Evolutionary conservation across 2,888 invertebrate species (phyloP).

Genomic region (Polymixis flavicincta): DNA sequence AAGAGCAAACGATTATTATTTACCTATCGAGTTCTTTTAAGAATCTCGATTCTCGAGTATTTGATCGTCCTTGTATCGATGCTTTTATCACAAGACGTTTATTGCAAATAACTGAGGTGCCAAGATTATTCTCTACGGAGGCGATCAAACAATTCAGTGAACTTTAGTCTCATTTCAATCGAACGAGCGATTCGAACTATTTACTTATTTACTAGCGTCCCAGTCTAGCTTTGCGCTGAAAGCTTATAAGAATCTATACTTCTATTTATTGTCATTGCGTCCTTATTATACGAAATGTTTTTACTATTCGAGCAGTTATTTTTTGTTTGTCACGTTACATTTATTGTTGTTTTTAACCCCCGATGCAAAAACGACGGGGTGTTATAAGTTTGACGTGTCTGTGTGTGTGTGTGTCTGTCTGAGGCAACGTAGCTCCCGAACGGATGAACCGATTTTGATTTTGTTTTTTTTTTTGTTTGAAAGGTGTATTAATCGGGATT

Average conservation of each 20-base stretch:
- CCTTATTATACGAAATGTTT: conserved; percentile 22
- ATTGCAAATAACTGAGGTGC: conserved; percentile 62
- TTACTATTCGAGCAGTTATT: conserved; percentile 10
- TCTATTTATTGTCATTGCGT: conserved; percentile 26
- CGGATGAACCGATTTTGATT: too few species aligned
- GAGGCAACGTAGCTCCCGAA: too few species aligned
- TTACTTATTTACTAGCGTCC: conserved; percentile 36
- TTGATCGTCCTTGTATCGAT: conserved; percentile 32
- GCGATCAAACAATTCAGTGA: conserved; percentile 55
- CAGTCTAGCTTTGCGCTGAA: not conserved
- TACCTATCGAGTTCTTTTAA: conserved; percentile 1
- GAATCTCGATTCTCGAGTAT: conserved; percentile 16
- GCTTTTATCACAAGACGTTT: conserved; percentile 44
- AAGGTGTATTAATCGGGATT: too few species aligned
- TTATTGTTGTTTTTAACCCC: not conserved
- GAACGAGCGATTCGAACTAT: conserved; percentile 48
- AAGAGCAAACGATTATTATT: conserved; percentile 13
- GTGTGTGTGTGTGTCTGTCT: too few species aligned
- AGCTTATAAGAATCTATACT: conserved; percentile 11
- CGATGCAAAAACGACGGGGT: too few species aligned
- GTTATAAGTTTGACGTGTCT: too few species aligned
- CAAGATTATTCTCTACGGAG: conserved; percentile 49
- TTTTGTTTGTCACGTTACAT: conserved; percentile 14
- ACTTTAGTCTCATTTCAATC: conserved; percentile 47
- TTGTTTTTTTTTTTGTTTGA: too few species aligned